Percentiles rank a stretch among this genome's conserved stretches.
Conservation (phyloP, 2,888 invertebrate species). For the Hypselothyrea guttata region DNA sequence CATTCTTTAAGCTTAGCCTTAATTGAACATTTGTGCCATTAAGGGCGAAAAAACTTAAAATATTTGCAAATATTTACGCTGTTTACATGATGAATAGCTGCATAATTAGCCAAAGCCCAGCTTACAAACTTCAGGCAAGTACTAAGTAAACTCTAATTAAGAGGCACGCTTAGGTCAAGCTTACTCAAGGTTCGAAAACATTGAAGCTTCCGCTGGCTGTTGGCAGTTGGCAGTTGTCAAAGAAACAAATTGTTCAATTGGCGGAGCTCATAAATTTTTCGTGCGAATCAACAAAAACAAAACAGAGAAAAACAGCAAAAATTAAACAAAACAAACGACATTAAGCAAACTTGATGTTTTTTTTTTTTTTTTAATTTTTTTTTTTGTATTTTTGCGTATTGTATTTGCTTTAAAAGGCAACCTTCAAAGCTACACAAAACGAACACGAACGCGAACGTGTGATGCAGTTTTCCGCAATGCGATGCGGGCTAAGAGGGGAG, state of each 20-base stretch:
- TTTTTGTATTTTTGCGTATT: conserved; percentile 14
- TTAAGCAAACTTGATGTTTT: conserved; percentile 50
- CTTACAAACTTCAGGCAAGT: neutral
- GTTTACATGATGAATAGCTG: too few species aligned
- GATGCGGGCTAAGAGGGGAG: conserved; percentile 25
- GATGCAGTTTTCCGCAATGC: conserved; percentile 72
- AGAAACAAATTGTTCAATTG: conserved; percentile 53
- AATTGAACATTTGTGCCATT: too few species aligned
- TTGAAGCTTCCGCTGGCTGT: conserved; percentile 49
- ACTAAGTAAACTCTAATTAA: neutral
- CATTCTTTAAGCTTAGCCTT: too few species aligned
- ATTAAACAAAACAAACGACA: conserved; percentile 21
- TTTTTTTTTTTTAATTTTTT: conserved; percentile 9
- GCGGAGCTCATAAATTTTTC: conserved; percentile 42
- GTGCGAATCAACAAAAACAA: conserved; percentile 47
- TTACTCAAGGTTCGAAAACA: conserved; percentile 17
- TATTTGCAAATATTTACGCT: too few species aligned
- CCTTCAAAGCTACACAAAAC: conserved; percentile 59
- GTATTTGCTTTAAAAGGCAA: conserved; percentile 42
- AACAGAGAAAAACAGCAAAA: conserved; percentile 8
- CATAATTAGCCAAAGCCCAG: too few species aligned
- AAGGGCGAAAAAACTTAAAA: too few species aligned
- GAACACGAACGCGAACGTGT: conserved; percentile 63
- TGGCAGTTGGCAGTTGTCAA: conserved; percentile 30
- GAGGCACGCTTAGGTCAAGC: neutral